Percentiles rank a stretch among this genome's conserved stretches.
Conservation (phyloP, 2,113 vertebrate genomes). For the Xiphophorus hellerii region DNA sequence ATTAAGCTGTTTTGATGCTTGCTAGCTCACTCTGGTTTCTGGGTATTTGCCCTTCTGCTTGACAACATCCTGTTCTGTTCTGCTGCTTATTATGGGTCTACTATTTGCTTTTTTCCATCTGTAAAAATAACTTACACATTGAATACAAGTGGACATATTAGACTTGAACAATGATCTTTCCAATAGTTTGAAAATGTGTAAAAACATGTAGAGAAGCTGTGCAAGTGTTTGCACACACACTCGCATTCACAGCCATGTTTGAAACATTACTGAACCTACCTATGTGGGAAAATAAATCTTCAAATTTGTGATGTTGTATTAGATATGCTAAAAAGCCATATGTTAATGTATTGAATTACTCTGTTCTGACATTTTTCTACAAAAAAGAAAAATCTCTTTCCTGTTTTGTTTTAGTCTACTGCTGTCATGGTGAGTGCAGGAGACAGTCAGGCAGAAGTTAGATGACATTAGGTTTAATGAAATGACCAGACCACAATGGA, state of each 20-base stretch:
- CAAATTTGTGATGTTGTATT: constrained; percentile 40
- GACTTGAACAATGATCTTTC: neutral
- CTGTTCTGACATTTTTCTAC: constrained; percentile 14
- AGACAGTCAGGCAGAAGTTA: too few relatives aligned
- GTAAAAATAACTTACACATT: constrained; percentile 30
- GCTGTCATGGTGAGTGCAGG: too few relatives aligned
- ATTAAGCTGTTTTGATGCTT: constrained; percentile 37
- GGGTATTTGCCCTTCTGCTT: constrained; percentile 32
- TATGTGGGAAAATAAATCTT: constrained; percentile 24
- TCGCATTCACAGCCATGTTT: neutral
- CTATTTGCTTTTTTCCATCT: constrained; percentile 63
- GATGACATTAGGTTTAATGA: too few relatives aligned
- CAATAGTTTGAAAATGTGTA: constrained; percentile 23
- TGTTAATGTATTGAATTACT: constrained; percentile 35
- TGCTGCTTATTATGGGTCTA: constrained; percentile 44
- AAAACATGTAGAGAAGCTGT: neutral
- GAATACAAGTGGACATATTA: constrained; percentile 15
- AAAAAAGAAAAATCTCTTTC: neutral
- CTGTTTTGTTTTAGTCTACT: too few relatives aligned
- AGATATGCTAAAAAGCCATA: constrained; percentile 27
- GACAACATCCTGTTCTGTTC: constrained; percentile 42
- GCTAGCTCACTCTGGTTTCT: constrained; percentile 47
- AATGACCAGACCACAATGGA: too few relatives aligned
- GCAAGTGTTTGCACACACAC: neutral
- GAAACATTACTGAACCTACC: neutral